phyloP scores from a whole-genome alignment of 1,140 invertebrate species.

The Onthophagus taurus region DNA sequence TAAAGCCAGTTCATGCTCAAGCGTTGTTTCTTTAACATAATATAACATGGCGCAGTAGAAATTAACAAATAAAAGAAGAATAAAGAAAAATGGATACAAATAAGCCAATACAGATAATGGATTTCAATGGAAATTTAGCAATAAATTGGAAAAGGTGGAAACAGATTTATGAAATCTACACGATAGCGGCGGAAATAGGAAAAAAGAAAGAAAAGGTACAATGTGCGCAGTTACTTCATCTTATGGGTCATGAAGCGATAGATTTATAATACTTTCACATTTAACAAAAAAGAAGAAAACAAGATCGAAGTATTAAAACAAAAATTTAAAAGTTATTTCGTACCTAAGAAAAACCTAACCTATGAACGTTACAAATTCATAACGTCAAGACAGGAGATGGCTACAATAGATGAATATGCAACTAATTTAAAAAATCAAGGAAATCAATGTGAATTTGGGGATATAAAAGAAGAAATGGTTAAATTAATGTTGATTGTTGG shows the following conservation, averaged over 20 bases:
- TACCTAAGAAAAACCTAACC: conserved; percentile 9
- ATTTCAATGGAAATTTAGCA: conserved; percentile 19
- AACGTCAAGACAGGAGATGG: conserved; percentile 1
- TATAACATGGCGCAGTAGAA: no score
- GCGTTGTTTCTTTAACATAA: no score
- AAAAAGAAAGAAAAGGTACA: conserved; percentile 23
- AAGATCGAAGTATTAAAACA: conserved; percentile 4
- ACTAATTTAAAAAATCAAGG: conserved; percentile 11
- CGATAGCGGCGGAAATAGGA: conserved; percentile 23
- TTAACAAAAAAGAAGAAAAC: conserved; percentile 13
- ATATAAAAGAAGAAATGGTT: conserved; percentile 1
- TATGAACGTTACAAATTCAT: conserved; percentile 14
- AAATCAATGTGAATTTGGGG: conserved; percentile 10
- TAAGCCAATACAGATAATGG: no score
- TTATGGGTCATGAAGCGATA: conserved; percentile 30
- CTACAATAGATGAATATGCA: conserved; percentile 9
- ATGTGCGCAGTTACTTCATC: conserved; percentile 28
- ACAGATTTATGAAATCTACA: conserved; percentile 27
- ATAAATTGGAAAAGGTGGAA: conserved; percentile 27
- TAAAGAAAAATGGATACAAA: no score
- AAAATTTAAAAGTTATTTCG: conserved; percentile 9
- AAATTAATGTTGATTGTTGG: conserved; percentile 12
- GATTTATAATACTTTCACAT: conserved; percentile 29
- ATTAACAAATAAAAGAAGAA: no score
- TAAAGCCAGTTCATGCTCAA: no score